Conservation (phyloP, 2,113 vertebrate genomes). For the Pelusios castaneus region DNA sequence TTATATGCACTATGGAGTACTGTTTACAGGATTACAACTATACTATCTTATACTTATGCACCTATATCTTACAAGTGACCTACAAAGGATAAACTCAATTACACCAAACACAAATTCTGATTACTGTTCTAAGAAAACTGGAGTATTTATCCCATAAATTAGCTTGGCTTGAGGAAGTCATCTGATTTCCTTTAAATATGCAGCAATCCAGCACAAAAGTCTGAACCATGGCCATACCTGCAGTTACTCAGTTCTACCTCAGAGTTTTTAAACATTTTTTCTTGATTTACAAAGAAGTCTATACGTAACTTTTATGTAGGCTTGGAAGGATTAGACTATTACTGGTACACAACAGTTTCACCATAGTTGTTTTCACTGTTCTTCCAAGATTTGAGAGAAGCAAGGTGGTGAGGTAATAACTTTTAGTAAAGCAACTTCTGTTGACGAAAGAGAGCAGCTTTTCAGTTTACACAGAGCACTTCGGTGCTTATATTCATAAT, state of each 20-base stretch:
- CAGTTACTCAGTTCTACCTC: background rate
- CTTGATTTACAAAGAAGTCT: background rate
- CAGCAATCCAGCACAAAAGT: background rate
- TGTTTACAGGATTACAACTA: background rate
- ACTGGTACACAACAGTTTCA: background rate
- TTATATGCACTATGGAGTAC: background rate
- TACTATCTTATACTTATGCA: background rate
- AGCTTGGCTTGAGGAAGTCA: background rate
- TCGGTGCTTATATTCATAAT: background rate
- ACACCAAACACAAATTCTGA: background rate
- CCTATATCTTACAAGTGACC: background rate
- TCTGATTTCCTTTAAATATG: background rate
- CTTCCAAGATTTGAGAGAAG: background rate
- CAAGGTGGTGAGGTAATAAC: too few relatives aligned
- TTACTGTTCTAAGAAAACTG: background rate
- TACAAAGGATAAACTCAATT: background rate
- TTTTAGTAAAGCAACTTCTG: background rate
- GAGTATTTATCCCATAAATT: background rate
- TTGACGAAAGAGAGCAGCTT: background rate
- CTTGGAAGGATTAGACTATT: background rate
- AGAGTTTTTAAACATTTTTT: background rate
- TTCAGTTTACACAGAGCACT: background rate
- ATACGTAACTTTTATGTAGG: background rate
- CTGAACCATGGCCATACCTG: background rate
- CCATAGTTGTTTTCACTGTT: background rate